A percentile compares a stretch with the other conserved stretches of the same genome.
phyloP scores from a whole-genome alignment of 2,797 vertebrate genomes.

The Galagoides demidoff region DNA sequence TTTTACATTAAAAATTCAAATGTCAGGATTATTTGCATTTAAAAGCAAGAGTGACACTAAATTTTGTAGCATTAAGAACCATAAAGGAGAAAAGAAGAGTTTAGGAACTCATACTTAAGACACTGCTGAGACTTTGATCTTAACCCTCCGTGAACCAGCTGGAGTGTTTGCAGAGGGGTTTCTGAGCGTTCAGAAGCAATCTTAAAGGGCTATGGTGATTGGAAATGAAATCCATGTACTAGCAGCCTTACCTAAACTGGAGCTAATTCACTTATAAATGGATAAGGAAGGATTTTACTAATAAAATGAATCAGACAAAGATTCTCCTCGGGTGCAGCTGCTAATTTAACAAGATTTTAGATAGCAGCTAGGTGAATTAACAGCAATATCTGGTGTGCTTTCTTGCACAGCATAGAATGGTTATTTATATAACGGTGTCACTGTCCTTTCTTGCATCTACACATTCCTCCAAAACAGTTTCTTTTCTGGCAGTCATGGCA shows the following conservation, averaged over 20 bases:
- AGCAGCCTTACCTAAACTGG: constrained; percentile 83
- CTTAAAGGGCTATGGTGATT: constrained; percentile 50
- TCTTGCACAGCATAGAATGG: not conserved
- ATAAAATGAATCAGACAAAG: constrained; percentile 81
- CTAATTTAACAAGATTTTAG: constrained; percentile 72
- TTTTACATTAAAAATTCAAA: not conserved
- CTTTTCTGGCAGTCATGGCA: not conserved
- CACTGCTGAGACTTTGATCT: constrained; percentile 77
- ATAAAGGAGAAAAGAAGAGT: constrained; percentile 31
- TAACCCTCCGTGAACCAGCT: constrained; percentile 54
- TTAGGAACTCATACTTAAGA: constrained; percentile 62
- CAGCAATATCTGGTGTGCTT: not conserved
- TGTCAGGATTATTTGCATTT: not conserved
- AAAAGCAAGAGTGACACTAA: not conserved
- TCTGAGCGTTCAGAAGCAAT: constrained; percentile 80
- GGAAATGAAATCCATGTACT: constrained; percentile 75
- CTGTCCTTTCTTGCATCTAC: not conserved
- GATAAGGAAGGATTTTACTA: constrained; percentile 77
- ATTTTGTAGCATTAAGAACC: not conserved
- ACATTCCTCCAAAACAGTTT: not conserved
- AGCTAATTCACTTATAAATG: constrained; percentile 80
- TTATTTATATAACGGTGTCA: not conserved
- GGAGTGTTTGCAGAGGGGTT: constrained; percentile 51
- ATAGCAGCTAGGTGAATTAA: constrained; percentile 51
- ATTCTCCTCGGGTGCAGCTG: constrained; percentile 81